Evolutionary conservation across 2,888 invertebrate species (phyloP).

Genomic region (Zygogramma bicolorata): DNA sequence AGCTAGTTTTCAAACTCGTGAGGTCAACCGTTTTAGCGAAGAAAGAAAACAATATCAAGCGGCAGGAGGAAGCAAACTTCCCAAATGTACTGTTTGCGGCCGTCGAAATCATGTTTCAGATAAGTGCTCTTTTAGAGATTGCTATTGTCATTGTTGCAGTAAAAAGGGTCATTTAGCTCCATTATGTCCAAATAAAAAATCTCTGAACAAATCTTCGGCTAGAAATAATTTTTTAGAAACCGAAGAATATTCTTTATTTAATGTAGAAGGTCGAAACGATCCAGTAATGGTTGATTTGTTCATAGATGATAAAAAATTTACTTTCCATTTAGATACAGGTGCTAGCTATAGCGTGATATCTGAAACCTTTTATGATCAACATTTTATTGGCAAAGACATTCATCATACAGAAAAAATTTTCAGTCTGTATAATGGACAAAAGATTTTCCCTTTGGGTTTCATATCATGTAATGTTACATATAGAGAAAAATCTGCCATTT

Average conservation of each 20-base stretch:
- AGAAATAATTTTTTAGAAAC: not conserved
- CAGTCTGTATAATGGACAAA: not conserved
- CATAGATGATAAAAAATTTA: not conserved
- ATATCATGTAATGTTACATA: not conserved
- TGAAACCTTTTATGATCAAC: not conserved
- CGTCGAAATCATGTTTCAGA: too few relatives aligned
- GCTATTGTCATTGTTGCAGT: not conserved
- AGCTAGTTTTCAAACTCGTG: too few relatives aligned
- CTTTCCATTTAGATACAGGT: not conserved
- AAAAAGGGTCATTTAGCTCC: slow-evolving; percentile 19
- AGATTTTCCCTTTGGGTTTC: not conserved
- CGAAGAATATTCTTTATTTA: not conserved
- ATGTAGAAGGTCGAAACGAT: not conserved
- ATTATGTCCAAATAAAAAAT: slow-evolving; percentile 14
- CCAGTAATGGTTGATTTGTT: not conserved
- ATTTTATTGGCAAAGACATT: not conserved
- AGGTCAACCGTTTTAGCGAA: too few relatives aligned
- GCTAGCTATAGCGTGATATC: not conserved
- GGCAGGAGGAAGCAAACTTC: not conserved
- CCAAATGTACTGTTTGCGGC: too few relatives aligned
- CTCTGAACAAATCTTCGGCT: not conserved
- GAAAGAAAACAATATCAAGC: too few relatives aligned
- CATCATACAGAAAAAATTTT: not conserved
- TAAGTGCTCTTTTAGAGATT: too few relatives aligned
- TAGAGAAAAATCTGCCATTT: not conserved